Percentiles rank a stretch among this genome's conserved stretches.
Conservation (phyloP, 1,140 invertebrate species). For the Drosophila erecta region DNA sequence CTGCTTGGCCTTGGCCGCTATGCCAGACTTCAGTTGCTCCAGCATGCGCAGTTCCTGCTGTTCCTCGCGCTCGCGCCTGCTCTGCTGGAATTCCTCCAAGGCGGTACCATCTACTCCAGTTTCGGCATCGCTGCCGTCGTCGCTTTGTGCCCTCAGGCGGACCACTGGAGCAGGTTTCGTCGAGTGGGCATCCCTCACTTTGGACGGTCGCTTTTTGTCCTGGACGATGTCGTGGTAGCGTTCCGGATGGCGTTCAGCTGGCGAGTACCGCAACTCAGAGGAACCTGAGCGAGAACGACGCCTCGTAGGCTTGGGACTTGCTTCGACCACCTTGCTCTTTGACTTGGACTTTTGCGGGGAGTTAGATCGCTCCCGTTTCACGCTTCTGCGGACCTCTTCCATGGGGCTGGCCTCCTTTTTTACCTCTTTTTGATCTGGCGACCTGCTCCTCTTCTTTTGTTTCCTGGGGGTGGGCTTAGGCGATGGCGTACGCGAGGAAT, state of each 20-base stretch:
- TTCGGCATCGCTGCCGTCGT: constrained; percentile 86
- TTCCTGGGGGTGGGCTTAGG: constrained; percentile 60
- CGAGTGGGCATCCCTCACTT: constrained; percentile 13
- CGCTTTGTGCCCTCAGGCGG: constrained; percentile 88
- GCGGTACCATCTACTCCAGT: constrained; percentile 36
- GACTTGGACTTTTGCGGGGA: constrained; percentile 46
- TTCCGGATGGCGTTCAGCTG: constrained; percentile 87
- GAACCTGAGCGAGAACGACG: constrained; percentile 60
- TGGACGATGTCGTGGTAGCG: constrained; percentile 87
- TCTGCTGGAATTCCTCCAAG: constrained; percentile 85
- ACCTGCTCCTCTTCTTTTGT: constrained; percentile 41
- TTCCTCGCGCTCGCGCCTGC: constrained; percentile 61
- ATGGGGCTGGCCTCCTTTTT: constrained; percentile 53
- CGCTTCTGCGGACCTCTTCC: constrained; percentile 24
- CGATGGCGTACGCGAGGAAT: constrained; percentile 37
- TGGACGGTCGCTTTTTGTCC: constrained; percentile 68
- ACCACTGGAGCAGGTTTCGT: constrained; percentile 85
- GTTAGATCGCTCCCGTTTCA: constrained; percentile 42
- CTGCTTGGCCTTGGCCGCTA: constrained; percentile 88
- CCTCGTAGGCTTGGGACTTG: constrained; percentile 45
- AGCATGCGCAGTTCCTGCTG: constrained; percentile 87
- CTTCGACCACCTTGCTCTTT: constrained; percentile 44
- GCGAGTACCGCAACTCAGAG: constrained; percentile 87
- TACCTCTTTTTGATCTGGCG: constrained; percentile 32
- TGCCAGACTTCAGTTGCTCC: constrained; percentile 87